Base-by-base conservation (phyloP, 64 coral and sea anemone genomes). In the Porites lutea region DNA sequence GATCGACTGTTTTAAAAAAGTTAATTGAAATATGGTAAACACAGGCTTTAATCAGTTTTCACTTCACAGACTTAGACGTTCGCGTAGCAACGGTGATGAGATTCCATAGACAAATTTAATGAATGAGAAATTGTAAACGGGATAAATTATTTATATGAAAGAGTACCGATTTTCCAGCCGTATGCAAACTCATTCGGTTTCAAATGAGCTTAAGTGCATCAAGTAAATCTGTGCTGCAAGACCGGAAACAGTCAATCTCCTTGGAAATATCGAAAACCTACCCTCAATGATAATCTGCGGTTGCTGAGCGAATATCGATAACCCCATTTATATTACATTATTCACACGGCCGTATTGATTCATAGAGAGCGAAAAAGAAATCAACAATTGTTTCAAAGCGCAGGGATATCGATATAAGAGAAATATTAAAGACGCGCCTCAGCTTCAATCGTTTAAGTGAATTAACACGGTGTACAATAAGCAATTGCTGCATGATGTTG, bases 71-170 rank as follows among this genome's bases (percentile, higher is more conserved):
- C 54, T 57, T 57, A 57, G 4, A 20, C 4, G 27, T 23, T 70
- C 27, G 66, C 66, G 7, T 70, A 8, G 21, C 19, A 70, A 80
- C 53, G 15, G 13, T 15, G 57, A 80, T 60, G 6, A 80, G 21
- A 62, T 45, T 23, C 3, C 7, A 80, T 6, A 0, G 12, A 5
- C 13, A 54, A 47, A 68, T 82, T 19, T 57, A 45, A 13, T 13
- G 37, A 13, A 51, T 16, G 5, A 14, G 16, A 46, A 63, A 37
- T 12, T 19, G 7, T 6, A 57, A 57, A 7, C 15, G 10, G 0
- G 13, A 66, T 69, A 68, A 84, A 68, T 84, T 84, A 67, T 67
- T 84, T 3, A 84, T 11, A 61, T 80, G 20, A 48, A 65, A 11
- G 13, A 14, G 75, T 23, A 22, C 18, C 14, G 9, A 37, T 37